Percentiles rank a stretch among this genome's conserved stretches.
These are phyloP conservation scores for Drosophila triauraria DNA, from an alignment of 1,140 invertebrate genomes.

Conservation along the genomic window DNA sequence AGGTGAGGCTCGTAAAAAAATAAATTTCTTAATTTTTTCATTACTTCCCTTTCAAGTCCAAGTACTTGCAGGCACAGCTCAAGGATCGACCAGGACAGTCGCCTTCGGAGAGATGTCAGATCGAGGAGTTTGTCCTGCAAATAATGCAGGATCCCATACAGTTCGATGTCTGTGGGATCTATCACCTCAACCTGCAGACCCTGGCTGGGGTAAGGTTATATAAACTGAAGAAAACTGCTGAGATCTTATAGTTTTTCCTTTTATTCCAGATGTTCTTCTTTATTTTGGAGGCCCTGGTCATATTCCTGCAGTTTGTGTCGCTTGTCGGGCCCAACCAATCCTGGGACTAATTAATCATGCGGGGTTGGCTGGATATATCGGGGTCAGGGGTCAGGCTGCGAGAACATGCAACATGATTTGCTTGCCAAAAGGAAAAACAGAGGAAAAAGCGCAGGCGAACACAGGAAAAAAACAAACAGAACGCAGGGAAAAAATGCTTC, in stretches of 20 bases:
- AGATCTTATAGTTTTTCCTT: no score
- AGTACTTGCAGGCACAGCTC: constrained; percentile 20
- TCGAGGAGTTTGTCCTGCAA: constrained; percentile 62
- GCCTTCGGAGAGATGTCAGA: constrained; percentile 12
- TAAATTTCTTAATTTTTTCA: no score
- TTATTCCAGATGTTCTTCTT: constrained; percentile 63
- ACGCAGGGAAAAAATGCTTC: not conserved
- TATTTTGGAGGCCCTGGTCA: constrained; percentile 62
- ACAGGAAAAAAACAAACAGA: not conserved
- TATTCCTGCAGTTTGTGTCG: constrained; percentile 65
- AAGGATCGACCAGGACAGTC: constrained; percentile 11
- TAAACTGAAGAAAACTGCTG: not conserved
- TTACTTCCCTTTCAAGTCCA: constrained; percentile 24
- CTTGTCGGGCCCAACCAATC: constrained; percentile 29
- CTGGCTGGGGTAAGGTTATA: constrained; percentile 43
- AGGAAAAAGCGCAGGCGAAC: constrained; percentile 2
- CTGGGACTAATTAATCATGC: constrained; percentile 34
- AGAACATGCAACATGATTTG: constrained; percentile 31
- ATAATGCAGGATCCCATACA: constrained; percentile 68
- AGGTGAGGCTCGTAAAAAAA: no score
- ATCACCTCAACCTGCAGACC: constrained; percentile 59
- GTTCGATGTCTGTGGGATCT: constrained; percentile 65
- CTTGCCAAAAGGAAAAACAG: constrained; percentile 13
- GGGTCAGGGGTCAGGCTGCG: constrained; percentile 14
- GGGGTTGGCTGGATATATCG: constrained; percentile 1